These are phyloP conservation scores for Macrophya annulata DNA, from an alignment of 2,888 invertebrate genomes.

Conservation along the genomic window DNA sequence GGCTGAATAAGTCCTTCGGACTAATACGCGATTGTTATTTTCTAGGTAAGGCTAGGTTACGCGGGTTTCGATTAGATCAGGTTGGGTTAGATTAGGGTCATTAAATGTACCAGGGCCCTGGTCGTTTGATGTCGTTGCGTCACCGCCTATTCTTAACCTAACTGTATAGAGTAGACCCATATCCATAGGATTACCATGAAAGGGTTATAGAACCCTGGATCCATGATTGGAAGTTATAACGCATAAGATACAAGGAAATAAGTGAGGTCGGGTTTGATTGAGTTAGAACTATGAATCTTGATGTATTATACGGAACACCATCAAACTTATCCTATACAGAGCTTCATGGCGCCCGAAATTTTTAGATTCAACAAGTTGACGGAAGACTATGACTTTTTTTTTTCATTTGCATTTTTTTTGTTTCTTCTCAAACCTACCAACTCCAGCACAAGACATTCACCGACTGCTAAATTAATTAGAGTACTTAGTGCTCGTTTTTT, in stretches of 20 bases:
- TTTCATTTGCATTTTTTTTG: background rate
- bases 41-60: constrained; percentile 27
- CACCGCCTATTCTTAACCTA: constrained; percentile 6
- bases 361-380: background rate
- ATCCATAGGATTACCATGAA: constrained; percentile 11
- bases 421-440: background rate
- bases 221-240: constrained; percentile 18
- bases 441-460: background rate
- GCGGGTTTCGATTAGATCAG: constrained; percentile 34
- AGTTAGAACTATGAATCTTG: constrained; percentile 19
- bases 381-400: background rate
- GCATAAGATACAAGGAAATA: constrained; percentile 31
- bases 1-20: constrained; percentile 26
- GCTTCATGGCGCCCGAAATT: background rate
- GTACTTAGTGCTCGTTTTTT: background rate
- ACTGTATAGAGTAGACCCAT: constrained; percentile 11
- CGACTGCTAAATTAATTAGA: background rate
- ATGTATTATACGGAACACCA: constrained; percentile 14
- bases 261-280: constrained; percentile 19
- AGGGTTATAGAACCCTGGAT: constrained; percentile 31
- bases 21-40: constrained; percentile 45
- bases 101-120: constrained; percentile 35
- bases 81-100: constrained; percentile 43
- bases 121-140: constrained; percentile 45
- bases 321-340: background rate